Evolutionary conservation across 2,113 vertebrate genomes (phyloP).

Genomic region (Chunga burmeisteri): DNA sequence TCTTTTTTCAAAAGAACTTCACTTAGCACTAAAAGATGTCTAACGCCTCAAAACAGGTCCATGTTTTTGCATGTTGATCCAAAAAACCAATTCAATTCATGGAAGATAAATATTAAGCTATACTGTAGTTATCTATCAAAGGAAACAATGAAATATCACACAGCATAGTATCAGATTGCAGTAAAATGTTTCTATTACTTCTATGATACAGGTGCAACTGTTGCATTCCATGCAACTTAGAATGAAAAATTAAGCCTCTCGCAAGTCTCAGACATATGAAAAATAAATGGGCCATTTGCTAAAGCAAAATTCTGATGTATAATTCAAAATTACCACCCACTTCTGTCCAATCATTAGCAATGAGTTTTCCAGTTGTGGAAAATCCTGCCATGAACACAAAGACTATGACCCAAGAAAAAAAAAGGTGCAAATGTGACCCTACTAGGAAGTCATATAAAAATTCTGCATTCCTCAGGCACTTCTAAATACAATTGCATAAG

Average conservation of each 20-base stretch:
- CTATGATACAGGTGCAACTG: not conserved
- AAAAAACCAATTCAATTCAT: not conserved
- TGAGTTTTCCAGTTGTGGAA: not conserved
- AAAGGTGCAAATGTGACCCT: not conserved
- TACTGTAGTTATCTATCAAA: not conserved
- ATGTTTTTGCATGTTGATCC: not conserved
- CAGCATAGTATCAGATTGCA: not conserved
- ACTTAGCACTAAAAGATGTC: not conserved
- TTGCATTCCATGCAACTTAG: not conserved
- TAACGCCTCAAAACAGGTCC: not conserved
- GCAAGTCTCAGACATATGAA: not conserved
- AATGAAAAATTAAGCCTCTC: not conserved
- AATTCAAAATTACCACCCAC: not conserved
- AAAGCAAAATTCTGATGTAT: not conserved
- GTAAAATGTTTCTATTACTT: not conserved
- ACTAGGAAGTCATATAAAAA: not conserved
- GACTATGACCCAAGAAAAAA: not conserved
- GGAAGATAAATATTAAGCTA: not conserved
- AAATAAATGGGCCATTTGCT: not conserved
- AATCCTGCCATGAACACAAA: not conserved
- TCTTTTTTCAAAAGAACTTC: not conserved
- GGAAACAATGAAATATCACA: not conserved
- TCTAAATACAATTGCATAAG: not conserved
- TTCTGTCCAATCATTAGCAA: not conserved
- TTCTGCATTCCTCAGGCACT: not conserved